These are phyloP conservation scores for Netelia fuscicornis DNA, from an alignment of 2,888 invertebrate genomes.

Conservation along the genomic window DNA sequence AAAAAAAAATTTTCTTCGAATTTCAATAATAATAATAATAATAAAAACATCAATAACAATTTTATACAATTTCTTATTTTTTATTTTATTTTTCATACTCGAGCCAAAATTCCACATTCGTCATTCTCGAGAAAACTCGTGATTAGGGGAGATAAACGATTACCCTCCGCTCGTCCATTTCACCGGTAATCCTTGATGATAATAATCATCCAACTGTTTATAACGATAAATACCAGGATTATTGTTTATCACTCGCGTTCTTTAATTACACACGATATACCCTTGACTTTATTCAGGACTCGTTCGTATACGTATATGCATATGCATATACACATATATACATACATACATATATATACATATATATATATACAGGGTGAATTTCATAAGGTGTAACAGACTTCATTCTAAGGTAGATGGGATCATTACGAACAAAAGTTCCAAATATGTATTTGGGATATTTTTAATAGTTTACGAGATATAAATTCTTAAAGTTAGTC, in stretches of 20 bases:
- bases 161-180: neutral
- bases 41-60: no score
- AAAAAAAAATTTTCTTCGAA: no score
- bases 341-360: neutral
- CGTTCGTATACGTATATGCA: neutral
- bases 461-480: no score
- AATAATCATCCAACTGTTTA: conserved; percentile 9
- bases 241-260: conserved; percentile 54
- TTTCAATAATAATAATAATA: no score
- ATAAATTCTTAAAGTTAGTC: no score
- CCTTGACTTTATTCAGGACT: conserved; percentile 55
- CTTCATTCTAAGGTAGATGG: no score
- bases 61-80: no score
- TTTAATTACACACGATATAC: conserved; percentile 42
- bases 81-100: no score
- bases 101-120: no score
- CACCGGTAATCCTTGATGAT: conserved; percentile 24
- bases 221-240: conserved; percentile 43
- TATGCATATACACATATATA: neutral
- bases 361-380: neutral
- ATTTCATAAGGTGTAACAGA: no score
- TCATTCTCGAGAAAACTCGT: neutral
- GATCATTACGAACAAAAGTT: no score
- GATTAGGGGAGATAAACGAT: neutral
- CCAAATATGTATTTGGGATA: no score